These are phyloP conservation scores for Agonopterix alstromeriana DNA, from an alignment of 2,888 invertebrate genomes.

Conservation along the genomic window DNA sequence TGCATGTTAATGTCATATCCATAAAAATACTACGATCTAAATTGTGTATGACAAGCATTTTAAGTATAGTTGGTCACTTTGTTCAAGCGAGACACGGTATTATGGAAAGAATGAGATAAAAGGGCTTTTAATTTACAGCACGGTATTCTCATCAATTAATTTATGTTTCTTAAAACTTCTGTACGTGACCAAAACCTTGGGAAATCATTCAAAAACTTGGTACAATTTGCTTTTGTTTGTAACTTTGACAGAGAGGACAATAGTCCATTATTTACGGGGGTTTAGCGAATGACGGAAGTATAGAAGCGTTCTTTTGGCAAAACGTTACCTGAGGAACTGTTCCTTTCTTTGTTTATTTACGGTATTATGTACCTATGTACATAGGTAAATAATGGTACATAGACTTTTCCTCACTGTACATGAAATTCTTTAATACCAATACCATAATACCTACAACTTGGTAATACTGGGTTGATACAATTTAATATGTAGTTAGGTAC, in stretches of 20 bases:
- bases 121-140: too few relatives aligned
- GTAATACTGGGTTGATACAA: too few relatives aligned
- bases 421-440: too few relatives aligned
- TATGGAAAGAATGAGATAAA: too few relatives aligned
- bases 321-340: not conserved
- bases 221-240: constrained; percentile 1
- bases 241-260: constrained; percentile 11
- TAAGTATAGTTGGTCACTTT: not conserved
- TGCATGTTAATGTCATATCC: constrained; percentile 51
- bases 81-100: too few relatives aligned
- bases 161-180: too few relatives aligned
- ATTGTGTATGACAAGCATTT: constrained; percentile 23
- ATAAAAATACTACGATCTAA: constrained; percentile 38
- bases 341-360: too few relatives aligned
- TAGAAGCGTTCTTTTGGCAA: constrained; percentile 10
- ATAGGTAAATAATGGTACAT: too few relatives aligned
- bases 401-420: too few relatives aligned
- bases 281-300: constrained; percentile 24
- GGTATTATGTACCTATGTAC: too few relatives aligned
- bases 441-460: too few relatives aligned
- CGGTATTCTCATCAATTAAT: not conserved
- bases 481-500: too few relatives aligned
- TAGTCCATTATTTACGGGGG: constrained; percentile 14
- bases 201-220: constrained; percentile 13
- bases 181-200: not conserved